Evolutionary conservation across 2,888 invertebrate genomes (phyloP), one percentile per base, ranked within the genome.

Genomic region (Blastobasis adustella): DNA sequence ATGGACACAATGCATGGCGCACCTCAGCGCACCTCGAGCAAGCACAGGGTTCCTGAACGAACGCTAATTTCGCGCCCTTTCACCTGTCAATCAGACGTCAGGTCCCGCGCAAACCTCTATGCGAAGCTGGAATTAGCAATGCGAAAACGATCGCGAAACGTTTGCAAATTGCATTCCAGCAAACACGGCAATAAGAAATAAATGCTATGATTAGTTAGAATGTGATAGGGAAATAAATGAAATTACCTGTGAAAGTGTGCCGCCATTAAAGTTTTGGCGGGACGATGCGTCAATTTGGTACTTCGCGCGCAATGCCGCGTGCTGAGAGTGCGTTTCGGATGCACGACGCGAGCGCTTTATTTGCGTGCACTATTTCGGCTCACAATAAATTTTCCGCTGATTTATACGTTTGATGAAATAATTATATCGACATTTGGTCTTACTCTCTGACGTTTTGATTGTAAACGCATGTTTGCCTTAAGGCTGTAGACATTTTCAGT

Each of bases 41-140:
- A 54, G 60, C 62, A 57, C 54, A 62, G 61, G 59, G 62, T 65
- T 68, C 63, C 63, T 61, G 65, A 63, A 62, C 69, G 63, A 62
- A 63, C 62, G 73, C 82, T 83, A 85, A 84, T 86, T 80, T 85
- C 76, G 77, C 81, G 81, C 84, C 79, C 84, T 87, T 86, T 86
- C 80, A 79, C 81, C 79, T 75, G 87, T 86, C 87, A 85, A 82
- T 87, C 87, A 85, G 62, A 60, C 73, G 84, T 84, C 84, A 75
- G 59, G 62, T 59, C 53, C 57, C 62, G 65, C 61, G 67, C 57
- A 63, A 66, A 69, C 65, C 66, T 62, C 63, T 67, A 67, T 65
- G 71, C 68, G 59, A 63, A 66, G 58, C 68, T 62, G 68, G 67
- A 71, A 77, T 78, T 79, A 76, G 75, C 75, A 62, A 62, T 69